Evolutionary conservation across 2,888 invertebrate species (phyloP), one percentile per base, ranked within the genome.

Genomic region (Drosophila macrothrix): DNA sequence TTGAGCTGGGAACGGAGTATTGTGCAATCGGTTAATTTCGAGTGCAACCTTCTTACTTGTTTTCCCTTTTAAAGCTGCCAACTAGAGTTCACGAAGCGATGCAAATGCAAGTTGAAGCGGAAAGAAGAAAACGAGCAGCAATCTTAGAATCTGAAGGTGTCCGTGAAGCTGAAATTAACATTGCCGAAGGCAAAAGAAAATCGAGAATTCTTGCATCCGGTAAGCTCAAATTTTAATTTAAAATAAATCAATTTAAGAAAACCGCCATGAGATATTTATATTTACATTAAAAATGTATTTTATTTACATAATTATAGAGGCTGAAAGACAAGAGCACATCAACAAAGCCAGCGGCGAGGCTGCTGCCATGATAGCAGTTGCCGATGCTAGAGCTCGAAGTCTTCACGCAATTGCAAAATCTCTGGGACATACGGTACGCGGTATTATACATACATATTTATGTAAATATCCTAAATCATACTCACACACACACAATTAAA

Each of bases 81-180:
- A 94, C 95, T 0, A 95, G 99, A 86, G 97, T 99, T 1, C 98
- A 99, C 91, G 99, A 99, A 93, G 99, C 99, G 0, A 99, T 99
- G 99, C 99, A 99, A 94, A 99, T 99, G 99, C 99, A 99, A 94
- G 99, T 99, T 0, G 99, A 99, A 94, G 99, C 99, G 0, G 99
- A 99, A 93, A 94, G 99, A 64, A 96, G 97, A 91, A 99, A 99
- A 93, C 94, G 99, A 80, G 99, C 99, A 0, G 97, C 98, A 22
- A 97, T 99, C 90, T 94, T 99, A 77, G 99, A 99, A 93, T 99
- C 99, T 0, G 99, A 99, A 94, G 99, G 99, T 92, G 95, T 96
- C 14, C 94, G 97, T 33, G 97, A 96, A 80, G 97, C 97, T 0
- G 98, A 99, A 78, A 98, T 99, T 69, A 99, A 99, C 93, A 97